Base-by-base conservation (phyloP, 2,888 invertebrate species). In the Malachius bipustulatus region DNA sequence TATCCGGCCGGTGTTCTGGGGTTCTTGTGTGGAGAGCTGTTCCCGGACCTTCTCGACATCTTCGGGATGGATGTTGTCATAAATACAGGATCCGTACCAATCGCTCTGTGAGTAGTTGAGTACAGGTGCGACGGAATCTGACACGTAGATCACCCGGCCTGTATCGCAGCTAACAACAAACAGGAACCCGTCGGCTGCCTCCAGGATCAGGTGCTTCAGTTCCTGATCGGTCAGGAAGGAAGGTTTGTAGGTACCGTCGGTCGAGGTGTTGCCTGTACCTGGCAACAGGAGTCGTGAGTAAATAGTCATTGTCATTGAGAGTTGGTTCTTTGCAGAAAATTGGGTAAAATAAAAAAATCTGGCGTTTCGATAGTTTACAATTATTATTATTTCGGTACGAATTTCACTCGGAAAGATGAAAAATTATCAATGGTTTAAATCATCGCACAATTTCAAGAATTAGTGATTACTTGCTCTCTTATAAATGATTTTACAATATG, bases 201-300 rank as follows among this genome's bases (percentile, higher is more conserved):
- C 98, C 45, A 99, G 71, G 49, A 98, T 97, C 50, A 98, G 73
- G 68, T 99, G 97, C 63, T 98, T 98, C 46, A 98, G 67, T 64
- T 98, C 98, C 65, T 98, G 96, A 66, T 98, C 98, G 36, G 97
- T 97, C 41, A 99, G 71, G 64, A 98, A 98, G 9, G 96, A 96
- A 13, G 98, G 98, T 59, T 97, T 97, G 65, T 94, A 98, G 3
- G 93, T 87, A 34, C 93, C 93, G 65, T 96, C 94, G 29, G 82
- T 81, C 47, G 83, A 87, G n/a, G 94, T 93, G 62, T 96, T 94
- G 28, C 94, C 94, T 24, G 94, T 93, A 47, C 90, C 90, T 88
- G 60, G 14, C 59, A 64, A 10, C 30, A 33, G 30, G 19, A 28
- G 16, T 9, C 24, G n/a, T 24, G n/a, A 24, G 24, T 24, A 24